These are phyloP conservation scores for Otocyon megalotis DNA, from an alignment of 2,113 vertebrate species.

Conservation along the genomic window DNA sequence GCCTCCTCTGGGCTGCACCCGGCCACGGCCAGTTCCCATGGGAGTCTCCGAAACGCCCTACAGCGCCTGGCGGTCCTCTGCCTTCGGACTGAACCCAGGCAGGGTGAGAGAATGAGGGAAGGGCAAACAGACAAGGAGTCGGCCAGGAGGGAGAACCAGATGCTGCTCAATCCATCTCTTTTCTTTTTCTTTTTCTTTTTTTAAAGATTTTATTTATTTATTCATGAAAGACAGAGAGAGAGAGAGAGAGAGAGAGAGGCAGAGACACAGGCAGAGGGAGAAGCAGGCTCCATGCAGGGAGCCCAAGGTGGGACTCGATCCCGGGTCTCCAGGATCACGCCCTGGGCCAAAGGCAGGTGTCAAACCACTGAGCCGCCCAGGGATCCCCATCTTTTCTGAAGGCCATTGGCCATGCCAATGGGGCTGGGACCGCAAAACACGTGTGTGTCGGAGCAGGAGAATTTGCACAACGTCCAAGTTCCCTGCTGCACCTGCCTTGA, in stretches of 20 bases:
- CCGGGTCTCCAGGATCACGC: too few relatives aligned
- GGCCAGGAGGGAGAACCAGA: background rate
- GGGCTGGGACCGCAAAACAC: accelerated
- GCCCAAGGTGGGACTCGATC: too few relatives aligned
- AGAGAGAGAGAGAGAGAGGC: too few relatives aligned
- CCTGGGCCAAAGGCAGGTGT: too few relatives aligned
- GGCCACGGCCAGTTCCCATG: accelerated
- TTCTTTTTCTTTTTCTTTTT: too few relatives aligned
- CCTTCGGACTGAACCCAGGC: background rate
- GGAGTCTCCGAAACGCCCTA: background rate
- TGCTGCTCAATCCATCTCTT: background rate
- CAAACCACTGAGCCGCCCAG: too few relatives aligned
- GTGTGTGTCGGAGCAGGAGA: accelerated
- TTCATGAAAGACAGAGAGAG: too few relatives aligned
- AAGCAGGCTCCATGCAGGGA: too few relatives aligned
- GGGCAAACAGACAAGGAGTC: background rate
- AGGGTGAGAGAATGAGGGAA: background rate
- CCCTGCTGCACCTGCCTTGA: accelerated
- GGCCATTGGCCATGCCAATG: background rate
- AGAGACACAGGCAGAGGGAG: too few relatives aligned
- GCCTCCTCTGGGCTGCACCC: background rate
- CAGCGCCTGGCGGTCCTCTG: background rate
- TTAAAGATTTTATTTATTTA: too few relatives aligned
- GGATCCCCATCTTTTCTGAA: background rate
- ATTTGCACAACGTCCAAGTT: accelerated